Base-by-base conservation (phyloP, 2,797 vertebrate species). In the Carapus acus region DNA sequence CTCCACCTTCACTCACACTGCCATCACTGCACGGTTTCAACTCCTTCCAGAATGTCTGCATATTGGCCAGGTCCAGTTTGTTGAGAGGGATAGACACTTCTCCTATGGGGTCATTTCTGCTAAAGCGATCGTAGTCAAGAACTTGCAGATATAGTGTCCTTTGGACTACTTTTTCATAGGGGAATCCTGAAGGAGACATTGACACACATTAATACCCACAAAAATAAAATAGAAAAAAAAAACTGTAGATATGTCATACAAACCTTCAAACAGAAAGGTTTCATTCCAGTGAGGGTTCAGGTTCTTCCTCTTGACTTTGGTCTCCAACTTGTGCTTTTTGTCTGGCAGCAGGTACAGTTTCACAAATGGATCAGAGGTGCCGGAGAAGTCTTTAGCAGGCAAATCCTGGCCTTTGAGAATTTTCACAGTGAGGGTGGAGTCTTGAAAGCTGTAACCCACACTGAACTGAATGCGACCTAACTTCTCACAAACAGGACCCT, bases 291-390 rank as follows among this genome's bases (percentile, higher is more conserved):
- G 95, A 0, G 96, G 96, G 61, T 98, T 99, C 57, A 98, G 89
- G 84, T 99, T 99, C 90, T 98, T 99, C 75, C 96, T 85, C 85
- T 99, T 99, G 77, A 98, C 94, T 88, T 99, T 99, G 76, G 96
- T 99, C 87, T 98, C 96, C 84, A 99, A 73, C 85, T 96, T 98
- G 91, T 99, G 91, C 89, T 99, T 99, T 87, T 99, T 99, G 86
- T 99, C 96, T 0, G 96, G 96, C 65, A 98, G 90, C 82, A 99
- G 88, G 80, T 98, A 98, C 78, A 99, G 91, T 88, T 98, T 99
- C 78, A 98, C 94, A 0, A 99, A 99, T 16, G 96, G 96, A 77
- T 98, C 96, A 1, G 94, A 97, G 72, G 96, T 99, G 69, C 96
- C 96, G 0, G 94, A 97, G 84, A 99, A 99, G 80, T 98, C 96